phyloP scores from a whole-genome alignment of 2,888 invertebrate genomes.

The Ormia ochracea region DNA sequence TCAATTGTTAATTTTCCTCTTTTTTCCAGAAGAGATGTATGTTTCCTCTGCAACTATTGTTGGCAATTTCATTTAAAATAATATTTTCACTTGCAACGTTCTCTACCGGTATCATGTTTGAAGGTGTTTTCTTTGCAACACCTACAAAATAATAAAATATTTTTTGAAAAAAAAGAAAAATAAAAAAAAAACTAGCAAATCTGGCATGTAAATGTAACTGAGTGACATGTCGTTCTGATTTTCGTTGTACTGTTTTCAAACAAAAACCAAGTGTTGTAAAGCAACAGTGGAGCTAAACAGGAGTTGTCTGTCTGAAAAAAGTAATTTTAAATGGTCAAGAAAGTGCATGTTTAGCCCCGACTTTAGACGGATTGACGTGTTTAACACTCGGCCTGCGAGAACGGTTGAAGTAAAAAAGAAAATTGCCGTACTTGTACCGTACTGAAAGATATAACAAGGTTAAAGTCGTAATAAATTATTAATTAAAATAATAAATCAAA shows the following conservation, averaged over 20 bases:
- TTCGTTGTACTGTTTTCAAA: neutral
- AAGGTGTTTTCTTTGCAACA: conserved; percentile 45
- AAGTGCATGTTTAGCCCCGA: no score
- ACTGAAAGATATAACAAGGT: no score
- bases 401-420: no score
- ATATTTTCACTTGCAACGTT: conserved; percentile 1
- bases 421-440: no score
- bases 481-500: no score
- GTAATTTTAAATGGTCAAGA: no score
- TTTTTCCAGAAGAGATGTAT: no score
- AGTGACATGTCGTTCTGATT: conserved; percentile 59
- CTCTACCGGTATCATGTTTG: conserved; percentile 1
- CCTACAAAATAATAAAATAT: conserved; percentile 30
- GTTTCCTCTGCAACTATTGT: neutral
- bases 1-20: no score
- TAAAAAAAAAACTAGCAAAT: neutral
- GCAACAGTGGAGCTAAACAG: conserved; percentile 5
- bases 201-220: conserved; percentile 18
- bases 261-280: neutral
- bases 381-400: no score
- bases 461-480: no score
- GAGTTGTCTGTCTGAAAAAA: no score
- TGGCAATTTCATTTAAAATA: neutral
- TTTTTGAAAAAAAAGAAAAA: neutral
- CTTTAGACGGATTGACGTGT: no score